Conservation (phyloP, 2,888 invertebrate genomes). For the Cosmorhoe ocellata region DNA sequence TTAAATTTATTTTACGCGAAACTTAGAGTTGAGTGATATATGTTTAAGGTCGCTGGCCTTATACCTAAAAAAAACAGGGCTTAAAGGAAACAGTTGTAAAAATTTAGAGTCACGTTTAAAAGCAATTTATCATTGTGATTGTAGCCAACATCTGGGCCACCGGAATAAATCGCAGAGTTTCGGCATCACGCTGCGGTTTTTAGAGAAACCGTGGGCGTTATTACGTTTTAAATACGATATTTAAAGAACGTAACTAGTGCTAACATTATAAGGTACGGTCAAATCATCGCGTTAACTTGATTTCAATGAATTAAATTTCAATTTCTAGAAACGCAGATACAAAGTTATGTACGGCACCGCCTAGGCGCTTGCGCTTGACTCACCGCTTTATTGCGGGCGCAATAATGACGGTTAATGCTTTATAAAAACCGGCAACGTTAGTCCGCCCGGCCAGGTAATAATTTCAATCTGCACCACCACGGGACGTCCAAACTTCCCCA, state of each 20-base stretch:
- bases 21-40: constrained; percentile 21
- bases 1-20: constrained; percentile 38
- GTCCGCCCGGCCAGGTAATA: constrained; percentile 65
- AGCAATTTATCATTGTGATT: constrained; percentile 69
- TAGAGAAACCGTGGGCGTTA: background rate
- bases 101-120: constrained; percentile 59
- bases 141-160: constrained; percentile 71
- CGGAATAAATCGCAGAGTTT: constrained; percentile 73
- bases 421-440: constrained; percentile 29
- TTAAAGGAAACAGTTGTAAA: constrained; percentile 49
- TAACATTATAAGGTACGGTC: too few relatives aligned
- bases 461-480: constrained; percentile 71
- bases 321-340: too few relatives aligned
- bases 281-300: too few relatives aligned
- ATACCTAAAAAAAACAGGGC: constrained; percentile 27
- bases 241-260: too few relatives aligned
- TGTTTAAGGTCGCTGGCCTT: constrained; percentile 24
- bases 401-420: background rate
- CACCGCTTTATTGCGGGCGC: too few relatives aligned
- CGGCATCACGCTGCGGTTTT: constrained; percentile 43
- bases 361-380: too few relatives aligned
- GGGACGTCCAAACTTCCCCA: constrained; percentile 53
- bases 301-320: too few relatives aligned
- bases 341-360: too few relatives aligned
- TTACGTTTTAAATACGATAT: too few relatives aligned